Evolutionary conservation across 1,140 invertebrate species (phyloP), one percentile per base, ranked within the genome.

Genomic region (Anagrus nilaparvatae): DNA sequence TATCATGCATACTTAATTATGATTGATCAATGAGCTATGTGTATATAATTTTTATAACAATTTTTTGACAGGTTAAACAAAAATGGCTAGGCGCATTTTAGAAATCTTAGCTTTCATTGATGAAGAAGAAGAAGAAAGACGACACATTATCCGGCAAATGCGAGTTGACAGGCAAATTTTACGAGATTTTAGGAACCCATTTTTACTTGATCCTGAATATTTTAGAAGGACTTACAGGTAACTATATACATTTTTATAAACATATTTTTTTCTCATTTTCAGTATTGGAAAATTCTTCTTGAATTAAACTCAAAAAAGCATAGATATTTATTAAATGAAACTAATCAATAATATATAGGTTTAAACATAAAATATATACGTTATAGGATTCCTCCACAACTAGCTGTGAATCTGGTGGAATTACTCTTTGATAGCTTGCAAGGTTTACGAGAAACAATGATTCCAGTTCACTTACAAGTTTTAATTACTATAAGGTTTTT

Each of bases 181-280:
- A 21, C 5, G 33, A 21, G 33, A 35, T 23, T 21, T 7, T 38
- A 38, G 31, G 3, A 40, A 38, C 23, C 30, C 28, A 31, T 18
- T 30, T 40, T 24, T 25, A 20, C 21, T 39, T 10, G 19, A 24
- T 27, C 25, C 23, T 33, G 25, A 29, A 35, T 30, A 30, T 20
- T 41, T 41, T 37, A 30, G n/a, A 29, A 33, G 31, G 31, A 28
- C 12, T 59, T 79, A 13, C 17, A 33, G 78, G 74, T 49, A 75
- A 74, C n/a, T 79, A 79, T 46, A 72, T 68, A 16, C 4, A 7
- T 16, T 5, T 33, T 33, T 17, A 18, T 5, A n/a, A n/a, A n/a
- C n/a, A n/a, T n/a, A n/a, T n/a, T n/a, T n/a, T n/a, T n/a, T n/a
- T n/a, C n/a, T n/a, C n/a, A n/a, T n/a, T n/a, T n/a, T n/a, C n/a